These are phyloP conservation scores for Gouania willdenowi DNA, from an alignment of 2,797 vertebrate species.

Conservation along the genomic window DNA sequence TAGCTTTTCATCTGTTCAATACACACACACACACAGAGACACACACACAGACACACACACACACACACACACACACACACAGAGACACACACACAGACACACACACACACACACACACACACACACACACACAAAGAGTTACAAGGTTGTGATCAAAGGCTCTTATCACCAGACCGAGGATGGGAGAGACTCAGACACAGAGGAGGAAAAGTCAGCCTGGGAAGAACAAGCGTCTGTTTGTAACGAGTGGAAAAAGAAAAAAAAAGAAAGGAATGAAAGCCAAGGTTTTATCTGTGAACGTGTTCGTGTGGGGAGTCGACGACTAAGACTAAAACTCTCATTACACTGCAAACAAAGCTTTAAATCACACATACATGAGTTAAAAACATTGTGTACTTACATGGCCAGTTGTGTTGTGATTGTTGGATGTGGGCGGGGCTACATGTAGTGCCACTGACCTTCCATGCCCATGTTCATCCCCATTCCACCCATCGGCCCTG, in stretches of 20 bases:
- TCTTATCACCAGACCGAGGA: conserved; percentile 65
- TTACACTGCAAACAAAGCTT: too few relatives aligned
- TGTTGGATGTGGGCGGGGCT: conserved; percentile 88
- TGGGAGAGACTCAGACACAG: conserved; percentile 56
- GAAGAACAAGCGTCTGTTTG: conserved; percentile 20
- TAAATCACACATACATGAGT: too few relatives aligned
- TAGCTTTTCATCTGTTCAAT: too few relatives aligned
- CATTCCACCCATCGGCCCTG: conserved; percentile 99
- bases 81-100: too few relatives aligned
- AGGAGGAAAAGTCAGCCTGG: conserved; percentile 21
- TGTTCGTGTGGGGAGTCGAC: conserved; percentile 6
- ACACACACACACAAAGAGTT: conserved; percentile 24
- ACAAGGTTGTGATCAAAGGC: conserved; percentile 65
- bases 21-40: neutral
- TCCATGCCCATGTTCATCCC: conserved; percentile 99
- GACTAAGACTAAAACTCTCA: neutral
- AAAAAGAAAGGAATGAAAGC: neutral
- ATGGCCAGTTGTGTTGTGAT: conserved; percentile 95
- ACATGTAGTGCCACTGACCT: conserved; percentile 99
- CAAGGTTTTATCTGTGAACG: neutral
- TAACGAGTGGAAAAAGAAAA: neutral
- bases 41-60: too few relatives aligned
- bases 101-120: too few relatives aligned
- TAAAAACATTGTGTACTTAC: conserved; percentile 97
- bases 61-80: too few relatives aligned